These are phyloP conservation scores for Anableps anableps DNA, from an alignment of 2,797 vertebrate species.

Conservation along the genomic window DNA sequence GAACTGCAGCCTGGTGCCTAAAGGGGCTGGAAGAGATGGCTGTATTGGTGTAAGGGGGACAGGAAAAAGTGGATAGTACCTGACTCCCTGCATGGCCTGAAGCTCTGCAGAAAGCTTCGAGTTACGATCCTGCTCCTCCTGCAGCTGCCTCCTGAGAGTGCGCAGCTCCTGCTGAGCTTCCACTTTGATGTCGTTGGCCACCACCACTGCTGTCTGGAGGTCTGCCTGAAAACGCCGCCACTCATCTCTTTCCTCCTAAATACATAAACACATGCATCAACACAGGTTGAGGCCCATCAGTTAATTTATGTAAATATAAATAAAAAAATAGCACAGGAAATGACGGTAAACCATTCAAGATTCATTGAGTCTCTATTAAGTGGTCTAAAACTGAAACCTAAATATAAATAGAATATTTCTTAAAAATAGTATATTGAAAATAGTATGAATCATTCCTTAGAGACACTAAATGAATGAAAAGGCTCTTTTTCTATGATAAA, in stretches of 20 bases:
- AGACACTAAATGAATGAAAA: not conserved
- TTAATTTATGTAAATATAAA: not conserved
- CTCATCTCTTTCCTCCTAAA: slow-evolving; percentile 93
- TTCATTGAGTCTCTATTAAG: not conserved
- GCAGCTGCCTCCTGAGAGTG: slow-evolving; percentile 86
- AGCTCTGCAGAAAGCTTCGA: slow-evolving; percentile 88
- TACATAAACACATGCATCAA: slow-evolving; percentile 23
- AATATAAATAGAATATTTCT: not conserved
- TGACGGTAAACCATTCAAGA: not conserved
- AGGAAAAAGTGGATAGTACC: slow-evolving; percentile 69
- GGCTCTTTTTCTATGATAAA: not conserved
- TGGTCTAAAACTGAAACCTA: slow-evolving; percentile 2
- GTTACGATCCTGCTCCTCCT: slow-evolving; percentile 93
- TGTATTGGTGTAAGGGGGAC: slow-evolving; percentile 7
- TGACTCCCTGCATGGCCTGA: slow-evolving; percentile 87
- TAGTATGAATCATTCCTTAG: not conserved
- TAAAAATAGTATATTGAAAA: not conserved
- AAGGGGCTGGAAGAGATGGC: slow-evolving; percentile 15
- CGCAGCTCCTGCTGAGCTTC: slow-evolving; percentile 97
- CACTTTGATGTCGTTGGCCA: slow-evolving; percentile 98
- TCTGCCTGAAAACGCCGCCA: slow-evolving; percentile 98
- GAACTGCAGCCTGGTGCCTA: slow-evolving; percentile 60
- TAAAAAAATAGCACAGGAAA: not conserved
- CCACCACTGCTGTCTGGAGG: slow-evolving; percentile 96
- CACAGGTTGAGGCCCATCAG: not conserved